Conservation (phyloP, 2,113 vertebrate species). For the Odocoileus hemionus region DNA sequence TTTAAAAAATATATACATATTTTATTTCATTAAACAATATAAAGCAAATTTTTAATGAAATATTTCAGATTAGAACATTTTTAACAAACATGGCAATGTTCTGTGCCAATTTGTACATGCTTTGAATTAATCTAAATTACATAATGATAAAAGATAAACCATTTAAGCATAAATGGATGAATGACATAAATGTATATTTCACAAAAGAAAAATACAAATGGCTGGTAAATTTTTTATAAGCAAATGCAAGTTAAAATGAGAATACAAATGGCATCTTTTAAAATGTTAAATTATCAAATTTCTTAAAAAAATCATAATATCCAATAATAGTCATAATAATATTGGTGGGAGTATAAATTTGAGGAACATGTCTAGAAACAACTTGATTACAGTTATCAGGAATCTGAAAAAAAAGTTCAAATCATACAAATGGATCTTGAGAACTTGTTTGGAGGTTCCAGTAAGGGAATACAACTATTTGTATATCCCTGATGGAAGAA, state of each 20-base stretch:
- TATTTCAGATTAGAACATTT: neutral
- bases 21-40: neutral
- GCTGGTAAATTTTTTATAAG: neutral
- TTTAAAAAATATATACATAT: neutral
- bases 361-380: neutral
- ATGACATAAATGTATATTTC: neutral
- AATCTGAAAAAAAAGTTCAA: neutral
- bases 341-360: neutral
- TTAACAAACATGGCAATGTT: neutral
- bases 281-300: conserved; percentile 4
- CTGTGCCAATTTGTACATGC: neutral
- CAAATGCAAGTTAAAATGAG: neutral
- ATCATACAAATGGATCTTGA: neutral
- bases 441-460: neutral
- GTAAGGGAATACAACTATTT: neutral
- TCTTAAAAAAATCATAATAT: neutral
- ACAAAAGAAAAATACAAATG: neutral
- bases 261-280: neutral
- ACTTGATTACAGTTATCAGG: neutral
- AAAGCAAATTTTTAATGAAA: neutral
- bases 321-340: neutral
- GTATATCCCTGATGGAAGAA: neutral
- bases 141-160: neutral
- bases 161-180: neutral
- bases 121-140: neutral